These are phyloP conservation scores for Leptinotarsa peninsularis DNA, from an alignment of 2,888 invertebrate species.

Conservation along the genomic window DNA sequence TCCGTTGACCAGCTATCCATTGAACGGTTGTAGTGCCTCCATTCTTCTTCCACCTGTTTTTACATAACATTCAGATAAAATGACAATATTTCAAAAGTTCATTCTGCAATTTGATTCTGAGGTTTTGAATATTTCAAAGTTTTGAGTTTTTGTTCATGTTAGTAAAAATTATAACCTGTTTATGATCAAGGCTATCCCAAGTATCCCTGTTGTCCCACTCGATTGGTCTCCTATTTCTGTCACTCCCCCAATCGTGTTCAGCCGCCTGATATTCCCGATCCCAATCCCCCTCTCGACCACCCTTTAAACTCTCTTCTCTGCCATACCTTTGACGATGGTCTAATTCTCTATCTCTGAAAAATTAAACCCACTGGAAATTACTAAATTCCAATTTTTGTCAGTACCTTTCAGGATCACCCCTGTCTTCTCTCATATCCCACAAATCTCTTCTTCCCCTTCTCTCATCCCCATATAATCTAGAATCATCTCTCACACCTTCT, in stretches of 20 bases:
- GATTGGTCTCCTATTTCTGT: constrained; percentile 67
- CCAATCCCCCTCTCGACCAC: constrained; percentile 28
- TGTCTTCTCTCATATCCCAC: constrained; percentile 62
- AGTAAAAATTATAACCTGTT: constrained; percentile 47
- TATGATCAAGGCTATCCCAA: constrained; percentile 62
- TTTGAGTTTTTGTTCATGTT: no score
- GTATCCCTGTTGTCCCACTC: constrained; percentile 68
- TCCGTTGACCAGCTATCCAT: constrained; percentile 67
- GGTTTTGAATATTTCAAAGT: no score
- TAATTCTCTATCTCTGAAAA: constrained; percentile 52
- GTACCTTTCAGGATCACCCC: constrained; percentile 56
- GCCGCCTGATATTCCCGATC: constrained; percentile 9
- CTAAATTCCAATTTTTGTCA: background rate
- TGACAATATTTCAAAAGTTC: no score
- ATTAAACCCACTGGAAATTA: background rate
- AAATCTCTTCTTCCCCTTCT: constrained; percentile 59
- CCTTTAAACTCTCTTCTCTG: constrained; percentile 33
- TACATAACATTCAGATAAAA: background rate
- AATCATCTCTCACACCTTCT: constrained; percentile 60
- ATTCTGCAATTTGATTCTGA: no score
- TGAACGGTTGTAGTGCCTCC: constrained; percentile 61
- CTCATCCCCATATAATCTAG: constrained; percentile 61
- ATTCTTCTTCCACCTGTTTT: constrained; percentile 60
- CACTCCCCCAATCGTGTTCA: constrained; percentile 40
- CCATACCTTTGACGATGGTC: constrained; percentile 56